These are phyloP conservation scores for Apis mellifera DNA, from an alignment of 1,140 invertebrate species.

Conservation along the genomic window Amel_HAv3.1 CM009942.2:6111501-6112000, in stretches of 20 bases:
- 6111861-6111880: neutral
- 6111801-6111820: constrained; percentile 57
- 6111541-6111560: constrained; percentile 26
- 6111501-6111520: neutral
- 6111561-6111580: constrained; percentile 17
- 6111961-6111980: neutral
- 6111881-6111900: neutral
- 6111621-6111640: constrained; percentile 53
- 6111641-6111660: constrained; percentile 50
- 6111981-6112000: neutral
- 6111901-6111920: constrained; percentile 15
- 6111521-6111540: neutral
- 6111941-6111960: neutral
- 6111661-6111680: constrained; percentile 45
- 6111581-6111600: no score
- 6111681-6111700: constrained; percentile 34
- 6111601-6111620: constrained; percentile 28
- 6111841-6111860: constrained; percentile 14
- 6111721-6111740: neutral
- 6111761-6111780: constrained; percentile 41
- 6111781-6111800: constrained; percentile 52
- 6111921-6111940: neutral
- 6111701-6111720: neutral
- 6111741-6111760: constrained; percentile 19
- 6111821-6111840: constrained; percentile 46